Evolutionary conservation across 1,140 invertebrate genomes (phyloP), one percentile per base, ranked within the genome.

Genomic region (Paralvinella palmiformis): DNA sequence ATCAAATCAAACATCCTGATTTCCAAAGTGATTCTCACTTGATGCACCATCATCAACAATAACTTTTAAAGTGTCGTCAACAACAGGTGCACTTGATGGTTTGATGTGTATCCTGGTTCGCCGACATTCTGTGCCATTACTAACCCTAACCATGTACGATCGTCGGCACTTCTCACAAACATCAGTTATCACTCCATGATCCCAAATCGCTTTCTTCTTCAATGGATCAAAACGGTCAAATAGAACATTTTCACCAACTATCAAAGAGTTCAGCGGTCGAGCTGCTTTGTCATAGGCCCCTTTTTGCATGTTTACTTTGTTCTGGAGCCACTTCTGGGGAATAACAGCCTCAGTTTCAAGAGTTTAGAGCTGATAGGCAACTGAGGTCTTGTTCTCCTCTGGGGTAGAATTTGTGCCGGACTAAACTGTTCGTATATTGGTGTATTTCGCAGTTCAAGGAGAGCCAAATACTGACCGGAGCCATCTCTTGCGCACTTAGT

Each of bases 391-490:
- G 50, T 53, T 17, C 50, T 7, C 27, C 50, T 53, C 10, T 53
- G 13, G 7, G 24, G 13, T 10, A 53, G 27, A 27, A 27, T 27
- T 33, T 56, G 61, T 13, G 33, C 61, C 10, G 61, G 61, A 5
- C 27, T 32, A 22, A 36, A 17, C n/a, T 17, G n/a, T 3, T 32
- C 22, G 3, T 32, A 6, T 29, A 20, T n/a, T 17, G 69, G 67
- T n/a, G 67, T 65, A 41, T 69, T 53, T 1, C 67, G 41, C 48
- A 61, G 61, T 4, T 50, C 55, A 2, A 70, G 41, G 32, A 70
- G 32, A 3, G 64, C 59, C 15, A 60, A 22, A 65, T 60, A 64
- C 2, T 15, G 44, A 44, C 66, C 66, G 6, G 58, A 13, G 15
- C 29, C 20, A 1, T 1, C 45, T 33, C 7, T 36, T 35, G 13